Conservation (phyloP, 2,888 invertebrate species). For the Yponomeuta sedellus region DNA sequence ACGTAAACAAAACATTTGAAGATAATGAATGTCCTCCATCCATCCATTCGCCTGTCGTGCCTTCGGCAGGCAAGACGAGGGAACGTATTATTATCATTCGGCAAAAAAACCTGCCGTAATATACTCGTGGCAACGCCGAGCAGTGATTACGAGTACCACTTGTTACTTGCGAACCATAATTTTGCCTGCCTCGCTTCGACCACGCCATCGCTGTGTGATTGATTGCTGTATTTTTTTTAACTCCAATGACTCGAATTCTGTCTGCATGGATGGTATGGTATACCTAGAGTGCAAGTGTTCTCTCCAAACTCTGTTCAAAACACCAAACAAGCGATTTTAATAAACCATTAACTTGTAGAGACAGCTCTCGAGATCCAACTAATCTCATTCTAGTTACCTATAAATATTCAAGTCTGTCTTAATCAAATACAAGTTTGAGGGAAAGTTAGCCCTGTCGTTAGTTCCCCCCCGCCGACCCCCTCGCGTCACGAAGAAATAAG, state of each 20-base stretch:
- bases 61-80: slow-evolving; percentile 19
- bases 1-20: slow-evolving; percentile 6
- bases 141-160: slow-evolving; percentile 37
- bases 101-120: slow-evolving; percentile 36
- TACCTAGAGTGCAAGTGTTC: background rate
- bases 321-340: slow-evolving; percentile 1
- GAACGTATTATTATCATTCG: slow-evolving; percentile 54
- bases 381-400: background rate
- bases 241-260: slow-evolving; percentile 27
- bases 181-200: slow-evolving; percentile 28
- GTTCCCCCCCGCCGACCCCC: slow-evolving; percentile 41
- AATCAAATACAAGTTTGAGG: slow-evolving; percentile 44
- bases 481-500: slow-evolving; percentile 65
- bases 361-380: slow-evolving; percentile 1
- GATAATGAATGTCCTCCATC: slow-evolving; percentile 17
- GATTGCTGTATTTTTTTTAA: slow-evolving; percentile 32
- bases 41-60: slow-evolving; percentile 16
- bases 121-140: slow-evolving; percentile 22
- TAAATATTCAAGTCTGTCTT: slow-evolving; percentile 21
- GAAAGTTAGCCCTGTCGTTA: slow-evolving; percentile 47
- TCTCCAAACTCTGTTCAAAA: background rate
- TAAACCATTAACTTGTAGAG: background rate
- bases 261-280: too few relatives aligned
- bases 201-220: slow-evolving; percentile 26
- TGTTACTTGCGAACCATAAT: slow-evolving; percentile 35